Percentiles rank a stretch among this genome's conserved stretches.
phyloP scores from a whole-genome alignment of 2,113 vertebrate species.

The Damaliscus lunatus region DNA sequence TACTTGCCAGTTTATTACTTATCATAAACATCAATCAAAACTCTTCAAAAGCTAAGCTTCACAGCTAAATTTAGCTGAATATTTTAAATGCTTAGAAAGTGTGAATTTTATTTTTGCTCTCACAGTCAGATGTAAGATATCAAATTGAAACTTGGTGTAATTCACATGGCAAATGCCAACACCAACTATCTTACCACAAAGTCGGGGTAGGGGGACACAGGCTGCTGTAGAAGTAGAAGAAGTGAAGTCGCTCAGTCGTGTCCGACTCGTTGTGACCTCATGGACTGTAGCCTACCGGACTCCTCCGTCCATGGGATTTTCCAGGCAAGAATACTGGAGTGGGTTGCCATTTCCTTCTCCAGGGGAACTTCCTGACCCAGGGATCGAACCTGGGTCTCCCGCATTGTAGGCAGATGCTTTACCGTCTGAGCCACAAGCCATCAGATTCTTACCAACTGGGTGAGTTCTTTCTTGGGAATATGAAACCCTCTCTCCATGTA shows the following conservation, averaged over 20 bases:
- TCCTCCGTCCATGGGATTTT: too few relatives aligned
- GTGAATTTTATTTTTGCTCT: slow-evolving; percentile 49
- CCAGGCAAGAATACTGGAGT: too few relatives aligned
- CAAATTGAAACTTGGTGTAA: slow-evolving; percentile 1
- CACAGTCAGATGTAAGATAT: slow-evolving; percentile 9
- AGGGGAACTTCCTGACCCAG: too few relatives aligned
- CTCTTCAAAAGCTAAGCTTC: not conserved
- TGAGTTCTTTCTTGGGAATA: not conserved
- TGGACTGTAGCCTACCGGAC: too few relatives aligned
- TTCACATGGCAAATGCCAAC: slow-evolving; percentile 18
- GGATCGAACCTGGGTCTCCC: too few relatives aligned
- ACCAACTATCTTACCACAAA: not conserved
- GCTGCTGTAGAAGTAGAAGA: too few relatives aligned
- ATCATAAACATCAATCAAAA: slow-evolving; percentile 28
- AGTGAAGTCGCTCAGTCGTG: too few relatives aligned
- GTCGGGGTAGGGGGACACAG: not conserved
- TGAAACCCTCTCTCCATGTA: not conserved
- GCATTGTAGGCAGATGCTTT: too few relatives aligned
- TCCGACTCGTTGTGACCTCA: too few relatives aligned
- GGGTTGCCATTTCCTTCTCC: too few relatives aligned
- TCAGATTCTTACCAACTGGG: not conserved
- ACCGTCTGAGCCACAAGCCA: too few relatives aligned
- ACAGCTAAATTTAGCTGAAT: slow-evolving; percentile 17
- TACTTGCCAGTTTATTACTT: slow-evolving; percentile 22
- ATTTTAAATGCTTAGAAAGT: slow-evolving; percentile 51